Percentiles rank a stretch among this genome's conserved stretches.
Evolutionary conservation across 2,888 invertebrate species (phyloP).

Genomic region (Cephus sareptanus): DNA sequence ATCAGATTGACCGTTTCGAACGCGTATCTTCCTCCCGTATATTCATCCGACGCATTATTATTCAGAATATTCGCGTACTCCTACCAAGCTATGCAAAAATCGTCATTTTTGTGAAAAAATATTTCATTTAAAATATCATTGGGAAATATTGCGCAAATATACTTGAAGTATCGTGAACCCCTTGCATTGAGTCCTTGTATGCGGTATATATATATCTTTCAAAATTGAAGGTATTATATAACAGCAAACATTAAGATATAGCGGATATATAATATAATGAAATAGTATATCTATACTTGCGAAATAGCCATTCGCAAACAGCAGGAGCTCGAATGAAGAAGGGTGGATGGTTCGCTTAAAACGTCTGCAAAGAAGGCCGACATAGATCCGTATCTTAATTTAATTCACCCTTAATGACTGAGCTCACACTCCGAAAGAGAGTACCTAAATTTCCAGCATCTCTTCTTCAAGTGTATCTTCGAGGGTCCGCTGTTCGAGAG

Average conservation of each 20-base stretch:
- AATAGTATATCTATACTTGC: not conserved
- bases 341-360: constrained; percentile 9
- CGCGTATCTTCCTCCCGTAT: not conserved
- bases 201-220: not conserved
- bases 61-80: not conserved
- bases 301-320: not conserved
- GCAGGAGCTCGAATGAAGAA: not conserved
- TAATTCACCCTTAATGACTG: constrained; percentile 19
- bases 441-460: constrained; percentile 19
- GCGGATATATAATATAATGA: not conserved
- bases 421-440: not conserved
- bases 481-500: not conserved
- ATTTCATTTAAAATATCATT: too few species aligned
- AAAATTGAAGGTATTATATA: not conserved
- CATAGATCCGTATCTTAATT: constrained; percentile 23
- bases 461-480: constrained; percentile 9
- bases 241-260: not conserved
- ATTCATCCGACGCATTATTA: not conserved
- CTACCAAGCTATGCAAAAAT: not conserved
- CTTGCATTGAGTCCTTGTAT: not conserved
- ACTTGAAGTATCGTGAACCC: not conserved
- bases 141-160: too few species aligned
- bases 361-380: constrained; percentile 16
- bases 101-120: too few species aligned
- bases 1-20: not conserved